Base-by-base conservation (phyloP, 2,113 vertebrate genomes). In the Dicrurus megarhynchus region DNA sequence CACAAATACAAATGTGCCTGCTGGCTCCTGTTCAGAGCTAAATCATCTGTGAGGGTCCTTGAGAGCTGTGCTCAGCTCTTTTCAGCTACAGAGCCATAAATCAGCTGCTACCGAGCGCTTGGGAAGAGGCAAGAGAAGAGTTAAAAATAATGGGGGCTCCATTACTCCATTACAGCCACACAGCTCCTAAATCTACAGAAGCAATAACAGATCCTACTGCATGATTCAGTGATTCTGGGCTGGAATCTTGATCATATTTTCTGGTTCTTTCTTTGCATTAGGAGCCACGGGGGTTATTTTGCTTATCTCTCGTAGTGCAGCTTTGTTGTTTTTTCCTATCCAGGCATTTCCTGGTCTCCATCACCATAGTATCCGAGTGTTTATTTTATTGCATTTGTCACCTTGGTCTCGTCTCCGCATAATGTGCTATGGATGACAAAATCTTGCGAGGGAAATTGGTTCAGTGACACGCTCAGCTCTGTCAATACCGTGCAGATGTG, bases 361-460 rank as follows among this genome's bases (percentile, higher is more conserved):
- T 96, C 95, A 90, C 95, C 95, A 90, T 73, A 91, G 96, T 28
- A 90, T 90, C 85, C 4, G 13, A 85, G 79, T n/a, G 85, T 63
- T 94, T 94, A 28, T 94, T 84, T 93, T 90, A 92, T 90, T 94
- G 85, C 92, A 53, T 79, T 90, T 88, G 87, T 95, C 96, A 95
- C 95, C 95, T 97, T 39, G 90, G 71, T 77, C 92, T 93, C 95
- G 26, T 90, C 92, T 88, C 95, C 23, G 44, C 88, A 91, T 56
- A 88, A 92, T 71, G 95, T 64, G 39, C 68, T 9, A 2, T 3
- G 88, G 84, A 44, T 85, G 87, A 97, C 95, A 96, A 95, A 95
- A 88, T 92, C 41, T 70, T 74, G 82, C 7, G 7, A 39, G 85
- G 87, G 78, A 88, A 93, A 89, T 64, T 18, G 85, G 93, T 83